Base-by-base conservation (phyloP, 2,888 invertebrate genomes). In the Miltochrista miniata region DNA sequence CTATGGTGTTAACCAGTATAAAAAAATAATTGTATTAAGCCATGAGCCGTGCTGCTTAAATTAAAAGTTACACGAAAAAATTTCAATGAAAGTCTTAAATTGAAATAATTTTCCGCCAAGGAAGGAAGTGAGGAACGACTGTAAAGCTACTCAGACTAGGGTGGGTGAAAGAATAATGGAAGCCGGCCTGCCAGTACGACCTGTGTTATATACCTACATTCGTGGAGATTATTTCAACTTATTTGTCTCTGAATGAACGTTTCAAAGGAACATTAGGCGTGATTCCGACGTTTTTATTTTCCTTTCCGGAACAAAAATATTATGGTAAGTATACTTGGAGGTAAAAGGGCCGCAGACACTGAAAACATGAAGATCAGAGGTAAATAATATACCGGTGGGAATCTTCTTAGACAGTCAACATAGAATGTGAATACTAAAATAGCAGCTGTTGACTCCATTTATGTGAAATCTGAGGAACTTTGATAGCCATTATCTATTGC, bases 111-210 rank as follows among this genome's bases (percentile, higher is more conserved):
- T 81, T 76, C 74, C 73, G 74, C 59, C 60, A 63, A 66, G 68
- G 83, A 85, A 85, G 87, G 85, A 88, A 87, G 83, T 81, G 79
- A 78, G 75, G 78, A 81, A 1, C 78, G 83, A 79, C 81, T 82
- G 83, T 82, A 82, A 81, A 85, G 82, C 84, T 82, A 83, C 80
- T 86, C 82, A 81, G 76, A 76, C 70, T 62, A 71, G 72, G 76
- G 75, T 45, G 76, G 79, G 76, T 66, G 74, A 76, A 81, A 84
- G 87, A 87, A 85, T 86, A 87, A 87, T 84, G 87, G 81, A 74
- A 57, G 52, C 64, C 64, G 73, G 65, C 64, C 59, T 58, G 66
- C 67, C 68, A 43, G 61, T 59, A 54, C 76, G 75, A 75, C 76
- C 75, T 71, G 74, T 70, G 68, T 59, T 70, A 65, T 56, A 49